phyloP scores from a whole-genome alignment of 92 coral and sea anemone genomes.

The Nematostella vectensis region DNA sequence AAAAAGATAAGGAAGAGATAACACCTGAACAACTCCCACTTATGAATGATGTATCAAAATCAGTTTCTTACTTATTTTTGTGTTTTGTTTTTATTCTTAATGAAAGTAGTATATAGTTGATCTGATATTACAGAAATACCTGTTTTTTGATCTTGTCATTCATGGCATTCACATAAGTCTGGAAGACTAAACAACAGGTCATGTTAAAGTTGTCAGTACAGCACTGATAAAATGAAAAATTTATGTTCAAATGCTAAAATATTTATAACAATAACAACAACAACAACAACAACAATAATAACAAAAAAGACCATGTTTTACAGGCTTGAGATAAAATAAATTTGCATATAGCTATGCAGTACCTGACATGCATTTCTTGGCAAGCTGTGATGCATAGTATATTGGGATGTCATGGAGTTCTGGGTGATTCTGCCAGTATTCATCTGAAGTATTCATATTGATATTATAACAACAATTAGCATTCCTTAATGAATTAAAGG shows the following conservation, averaged over 20 bases:
- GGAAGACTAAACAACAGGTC: conserved; percentile 61
- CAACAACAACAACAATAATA: not conserved
- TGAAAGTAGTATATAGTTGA: too few relatives aligned
- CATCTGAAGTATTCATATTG: conserved; percentile 45
- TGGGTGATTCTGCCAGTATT: conserved; percentile 98
- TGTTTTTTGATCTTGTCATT: conserved; percentile 95
- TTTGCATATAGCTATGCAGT: too few relatives aligned
- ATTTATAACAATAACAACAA: too few relatives aligned
- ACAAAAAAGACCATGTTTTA: too few relatives aligned
- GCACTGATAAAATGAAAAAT: not conserved
- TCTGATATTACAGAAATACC: too few relatives aligned
- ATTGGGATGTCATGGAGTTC: conserved; percentile 97
- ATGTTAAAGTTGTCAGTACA: not conserved
- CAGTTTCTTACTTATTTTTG: too few relatives aligned
- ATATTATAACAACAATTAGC: not conserved
- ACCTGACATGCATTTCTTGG: conserved; percentile 99
- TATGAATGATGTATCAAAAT: too few relatives aligned
- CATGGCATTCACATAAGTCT: conserved; percentile 96
- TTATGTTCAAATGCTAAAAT: too few relatives aligned
- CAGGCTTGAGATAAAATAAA: too few relatives aligned
- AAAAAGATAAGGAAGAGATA: too few relatives aligned
- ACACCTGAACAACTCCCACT: too few relatives aligned
- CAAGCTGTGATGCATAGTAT: conserved; percentile 94
- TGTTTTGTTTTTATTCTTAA: too few relatives aligned
- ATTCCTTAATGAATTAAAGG: not conserved